phyloP scores from a whole-genome alignment of 2,888 invertebrate genomes.

The Incurvaria masculella region DNA sequence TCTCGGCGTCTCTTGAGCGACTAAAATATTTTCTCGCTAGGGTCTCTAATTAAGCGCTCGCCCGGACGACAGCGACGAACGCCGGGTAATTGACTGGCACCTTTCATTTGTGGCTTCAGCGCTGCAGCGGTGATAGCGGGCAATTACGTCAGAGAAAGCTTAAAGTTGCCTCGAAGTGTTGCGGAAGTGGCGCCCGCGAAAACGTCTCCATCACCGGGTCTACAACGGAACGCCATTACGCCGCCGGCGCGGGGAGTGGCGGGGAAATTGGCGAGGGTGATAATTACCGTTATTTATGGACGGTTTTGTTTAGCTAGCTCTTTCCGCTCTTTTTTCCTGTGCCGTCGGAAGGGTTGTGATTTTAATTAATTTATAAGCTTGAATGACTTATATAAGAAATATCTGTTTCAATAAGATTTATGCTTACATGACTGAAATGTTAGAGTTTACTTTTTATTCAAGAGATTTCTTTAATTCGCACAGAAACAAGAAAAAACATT shows the following conservation, averaged over 20 bases:
- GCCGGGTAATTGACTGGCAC: not conserved
- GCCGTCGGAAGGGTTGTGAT: too few relatives aligned
- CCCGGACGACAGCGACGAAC: not conserved
- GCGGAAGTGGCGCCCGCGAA: not conserved
- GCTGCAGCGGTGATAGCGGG: not conserved
- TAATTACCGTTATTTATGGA: slow-evolving; percentile 50
- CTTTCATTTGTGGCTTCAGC: not conserved
- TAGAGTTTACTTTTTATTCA: too few relatives aligned
- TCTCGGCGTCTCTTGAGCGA: not conserved
- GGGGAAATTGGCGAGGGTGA: slow-evolving; percentile 19
- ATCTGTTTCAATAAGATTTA: too few relatives aligned
- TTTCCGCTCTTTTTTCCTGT: too few relatives aligned
- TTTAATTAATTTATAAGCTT: too few relatives aligned
- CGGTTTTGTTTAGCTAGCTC: too few relatives aligned
- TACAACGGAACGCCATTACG: not conserved
- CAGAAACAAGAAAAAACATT: too few relatives aligned
- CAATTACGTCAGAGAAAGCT: not conserved
- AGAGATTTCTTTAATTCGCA: too few relatives aligned
- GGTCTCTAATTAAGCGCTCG: not conserved
- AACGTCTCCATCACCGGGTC: not conserved
- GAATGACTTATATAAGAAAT: too few relatives aligned
- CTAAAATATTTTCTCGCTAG: not conserved
- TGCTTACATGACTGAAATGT: too few relatives aligned
- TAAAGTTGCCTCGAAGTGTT: too few relatives aligned
- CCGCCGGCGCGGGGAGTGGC: too few relatives aligned